Evolutionary conservation across 2,888 invertebrate species (phyloP).

Genomic region (Lacanobia oleracea): DNA sequence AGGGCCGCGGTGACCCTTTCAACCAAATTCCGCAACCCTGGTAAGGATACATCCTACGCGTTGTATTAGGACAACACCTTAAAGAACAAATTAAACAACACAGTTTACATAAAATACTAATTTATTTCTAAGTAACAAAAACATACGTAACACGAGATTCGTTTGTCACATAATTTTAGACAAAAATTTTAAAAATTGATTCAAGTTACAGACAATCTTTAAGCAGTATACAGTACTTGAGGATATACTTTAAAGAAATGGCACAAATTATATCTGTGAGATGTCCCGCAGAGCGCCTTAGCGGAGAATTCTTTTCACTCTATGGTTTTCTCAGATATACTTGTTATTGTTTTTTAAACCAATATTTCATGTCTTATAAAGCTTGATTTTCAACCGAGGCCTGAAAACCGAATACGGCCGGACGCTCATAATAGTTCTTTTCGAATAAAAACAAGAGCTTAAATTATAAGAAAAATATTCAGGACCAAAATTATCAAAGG

Average conservation of each 20-base stretch:
- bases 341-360: neutral
- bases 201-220: conserved; percentile 1
- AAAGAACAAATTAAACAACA: conserved; percentile 24
- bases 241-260: conserved; percentile 40
- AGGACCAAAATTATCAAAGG: neutral
- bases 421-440: neutral
- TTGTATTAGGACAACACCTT: neutral
- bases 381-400: neutral
- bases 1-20: too few species aligned
- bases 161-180: conserved; percentile 11
- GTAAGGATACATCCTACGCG: too few species aligned
- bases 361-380: neutral
- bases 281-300: neutral
- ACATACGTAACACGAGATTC: conserved; percentile 44
- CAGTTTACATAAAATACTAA: conserved; percentile 50
- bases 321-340: neutral
- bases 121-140: conserved; percentile 64
- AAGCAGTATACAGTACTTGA: neutral
- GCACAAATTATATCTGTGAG: conserved; percentile 42
- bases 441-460: too few species aligned
- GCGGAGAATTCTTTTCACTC: neutral
- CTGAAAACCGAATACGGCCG: neutral
- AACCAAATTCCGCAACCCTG: too few species aligned
- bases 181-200: conserved; percentile 18
- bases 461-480: neutral